Conservation (phyloP, 2,797 vertebrate genomes). For the Galagoides demidoff region DNA sequence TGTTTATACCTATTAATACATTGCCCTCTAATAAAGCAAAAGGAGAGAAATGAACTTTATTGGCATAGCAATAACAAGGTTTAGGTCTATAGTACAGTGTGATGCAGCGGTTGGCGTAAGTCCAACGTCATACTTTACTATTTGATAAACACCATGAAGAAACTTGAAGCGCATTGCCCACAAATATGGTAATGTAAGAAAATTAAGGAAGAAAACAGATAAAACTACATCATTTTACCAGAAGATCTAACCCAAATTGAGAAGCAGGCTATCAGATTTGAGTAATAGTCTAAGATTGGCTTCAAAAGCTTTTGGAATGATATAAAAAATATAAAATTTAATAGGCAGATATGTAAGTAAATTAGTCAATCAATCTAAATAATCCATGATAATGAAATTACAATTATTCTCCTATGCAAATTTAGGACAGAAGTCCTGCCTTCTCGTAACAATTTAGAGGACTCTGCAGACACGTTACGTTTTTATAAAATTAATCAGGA, state of each 20-base stretch:
- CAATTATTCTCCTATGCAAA: not conserved
- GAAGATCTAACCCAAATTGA: not conserved
- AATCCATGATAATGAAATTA: not conserved
- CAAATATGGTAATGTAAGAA: not conserved
- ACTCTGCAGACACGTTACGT: not conserved
- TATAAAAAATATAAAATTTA: not conserved
- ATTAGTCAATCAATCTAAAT: not conserved
- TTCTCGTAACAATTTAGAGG: not conserved
- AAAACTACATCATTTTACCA: not conserved
- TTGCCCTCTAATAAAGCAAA: not conserved
- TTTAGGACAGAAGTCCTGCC: not conserved
- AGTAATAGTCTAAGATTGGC: not conserved
- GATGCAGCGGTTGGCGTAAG: not conserved
- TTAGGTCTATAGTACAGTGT: not conserved
- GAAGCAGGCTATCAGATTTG: not conserved
- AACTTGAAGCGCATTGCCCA: not conserved
- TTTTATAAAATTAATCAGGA: not conserved
- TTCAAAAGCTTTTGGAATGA: not conserved
- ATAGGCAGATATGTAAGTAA: fast-evolving
- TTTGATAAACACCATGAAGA: not conserved
- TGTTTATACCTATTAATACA: not conserved
- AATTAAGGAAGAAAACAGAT: not conserved
- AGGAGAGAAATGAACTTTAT: not conserved
- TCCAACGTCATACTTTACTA: not conserved
- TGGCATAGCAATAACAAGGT: not conserved